These are phyloP conservation scores for Babyrousa celebensis DNA, from an alignment of 2,797 vertebrate genomes.

Conservation along the genomic window DNA sequence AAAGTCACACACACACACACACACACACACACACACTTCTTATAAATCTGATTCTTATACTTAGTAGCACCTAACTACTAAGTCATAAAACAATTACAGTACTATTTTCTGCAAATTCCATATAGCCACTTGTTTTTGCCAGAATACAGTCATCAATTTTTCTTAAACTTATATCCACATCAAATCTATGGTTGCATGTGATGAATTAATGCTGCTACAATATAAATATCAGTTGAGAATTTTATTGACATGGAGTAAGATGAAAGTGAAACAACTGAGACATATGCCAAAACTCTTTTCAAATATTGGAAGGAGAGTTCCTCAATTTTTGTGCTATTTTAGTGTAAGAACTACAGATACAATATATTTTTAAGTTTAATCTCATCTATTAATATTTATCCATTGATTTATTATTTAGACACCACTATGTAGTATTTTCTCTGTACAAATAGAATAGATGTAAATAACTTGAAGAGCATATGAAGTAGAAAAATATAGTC, in stretches of 20 bases:
- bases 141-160: not conserved
- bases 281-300: not conserved
- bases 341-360: not conserved
- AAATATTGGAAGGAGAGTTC: not conserved
- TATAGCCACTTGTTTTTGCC: not conserved
- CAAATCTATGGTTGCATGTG: not conserved
- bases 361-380: not conserved
- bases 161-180: not conserved
- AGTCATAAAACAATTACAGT: not conserved
- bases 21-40: not conserved
- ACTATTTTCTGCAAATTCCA: not conserved
- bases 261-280: not conserved
- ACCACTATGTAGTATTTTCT: not conserved
- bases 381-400: not conserved
- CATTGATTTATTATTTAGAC: not conserved
- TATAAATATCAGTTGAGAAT: not conserved
- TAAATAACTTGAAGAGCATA: not conserved
- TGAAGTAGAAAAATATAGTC: not conserved
- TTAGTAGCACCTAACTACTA: not conserved
- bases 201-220: constrained; percentile 6
- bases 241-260: not conserved
- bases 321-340: not conserved
- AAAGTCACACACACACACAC: not conserved
- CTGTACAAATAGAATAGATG: no score
- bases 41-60: not conserved